Evolutionary conservation across 1,140 invertebrate species (phyloP), one percentile per base, ranked within the genome.

Genomic region (Glossosoma conforme): DNA sequence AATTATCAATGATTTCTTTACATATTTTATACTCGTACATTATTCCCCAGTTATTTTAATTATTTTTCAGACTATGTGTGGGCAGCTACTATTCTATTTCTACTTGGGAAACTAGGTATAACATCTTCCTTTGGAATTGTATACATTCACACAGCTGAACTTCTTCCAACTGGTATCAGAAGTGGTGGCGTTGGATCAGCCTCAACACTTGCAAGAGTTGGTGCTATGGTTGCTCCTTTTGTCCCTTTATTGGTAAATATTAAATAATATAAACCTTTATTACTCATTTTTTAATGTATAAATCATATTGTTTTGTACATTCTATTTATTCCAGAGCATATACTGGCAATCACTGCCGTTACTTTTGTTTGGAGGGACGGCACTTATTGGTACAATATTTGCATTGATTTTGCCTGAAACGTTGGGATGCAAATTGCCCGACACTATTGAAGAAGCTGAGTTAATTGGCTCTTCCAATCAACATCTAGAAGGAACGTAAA

Each of bases 31-130:
- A 24, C 25, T 28, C 6, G 6, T 6, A 28, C n/a, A 28, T 6
- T 28, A 28, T n/a, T 8, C 6, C n/a, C 25, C 25, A 28, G 25
- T 28, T 28, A 8, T 28, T 28, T 44, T 30, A 3, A 44, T 44
- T 17, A 17, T 49, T 28, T 62, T 64, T 14, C 47, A 76, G 76
- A 67, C 59, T 56, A 66, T 11, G 66, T 65, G 14, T 79, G 78
- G 77, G 53, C 68, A 2, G 60, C 74, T 2, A 69, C 76, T 3
- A 42, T 65, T 2, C 61, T 85, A 4, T 84, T 83, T 54, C 65
- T 87, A 10, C 58, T 79, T 9, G 84, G 84, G 9, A 85, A 85
- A 63, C 67, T 82, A 52, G 77, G 77, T 3, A 79, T 82, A 11
- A 82, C 80, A 0, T 70, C 77, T 20, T 70, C 80, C 2, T 82